Percentiles rank a stretch among this genome's conserved stretches.
Evolutionary conservation across 2,888 invertebrate genomes (phyloP).

Genomic region (Crepidodera aurea): DNA sequence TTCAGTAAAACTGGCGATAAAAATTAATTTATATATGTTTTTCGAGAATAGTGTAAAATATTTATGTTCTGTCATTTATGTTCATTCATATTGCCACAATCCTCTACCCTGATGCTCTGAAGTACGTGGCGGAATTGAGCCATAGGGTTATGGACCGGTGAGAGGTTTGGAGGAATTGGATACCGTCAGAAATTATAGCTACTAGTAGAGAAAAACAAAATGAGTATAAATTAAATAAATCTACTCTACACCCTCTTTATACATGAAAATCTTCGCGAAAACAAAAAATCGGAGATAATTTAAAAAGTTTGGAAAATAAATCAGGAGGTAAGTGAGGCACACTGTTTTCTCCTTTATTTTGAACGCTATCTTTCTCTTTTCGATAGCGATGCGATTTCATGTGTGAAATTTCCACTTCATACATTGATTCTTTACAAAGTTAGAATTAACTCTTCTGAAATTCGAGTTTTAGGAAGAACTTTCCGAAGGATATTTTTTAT

Average conservation of each 20-base stretch:
- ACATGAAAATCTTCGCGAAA: constrained; percentile 31
- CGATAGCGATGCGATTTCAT: constrained; percentile 31
- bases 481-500: constrained; percentile 20
- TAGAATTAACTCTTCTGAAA: constrained; percentile 18
- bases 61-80: no score
- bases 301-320: constrained; percentile 34
- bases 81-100: no score
- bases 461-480: constrained; percentile 17
- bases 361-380: constrained; percentile 24
- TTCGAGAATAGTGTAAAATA: no score
- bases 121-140: no score
- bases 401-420: constrained; percentile 33
- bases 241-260: constrained; percentile 23
- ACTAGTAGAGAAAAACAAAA: background rate
- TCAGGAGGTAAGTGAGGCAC: constrained; percentile 33
- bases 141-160: no score
- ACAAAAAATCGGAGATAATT: constrained; percentile 34
- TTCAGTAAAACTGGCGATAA: no score
- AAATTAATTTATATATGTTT: no score
- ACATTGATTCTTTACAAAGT: constrained; percentile 22
- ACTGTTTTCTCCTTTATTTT: constrained; percentile 24
- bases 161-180: no score
- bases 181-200: no score
- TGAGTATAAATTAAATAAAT: constrained; percentile 20
- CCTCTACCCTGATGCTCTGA: no score